A percentile compares a stretch with the other conserved stretches of the same genome.
These are phyloP conservation scores for Euspilapteryx auroguttella DNA, from an alignment of 2,888 invertebrate genomes.

Conservation along the genomic window DNA sequence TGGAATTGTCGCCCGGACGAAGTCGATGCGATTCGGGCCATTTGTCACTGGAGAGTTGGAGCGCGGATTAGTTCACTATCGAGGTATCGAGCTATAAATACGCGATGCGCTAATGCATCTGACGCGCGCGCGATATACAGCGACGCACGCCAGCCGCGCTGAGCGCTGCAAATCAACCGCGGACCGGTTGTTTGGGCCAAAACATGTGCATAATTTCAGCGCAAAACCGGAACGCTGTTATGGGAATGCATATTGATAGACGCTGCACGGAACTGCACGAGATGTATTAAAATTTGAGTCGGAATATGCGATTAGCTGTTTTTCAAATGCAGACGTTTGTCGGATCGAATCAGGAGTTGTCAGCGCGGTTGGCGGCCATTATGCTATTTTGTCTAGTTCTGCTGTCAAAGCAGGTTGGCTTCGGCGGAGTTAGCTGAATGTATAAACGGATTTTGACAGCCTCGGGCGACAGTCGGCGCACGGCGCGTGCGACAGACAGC, in stretches of 20 bases:
- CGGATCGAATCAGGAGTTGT: constrained; percentile 1
- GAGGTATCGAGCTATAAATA: constrained; percentile 4
- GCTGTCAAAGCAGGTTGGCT: too few relatives aligned
- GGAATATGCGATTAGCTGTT: too few relatives aligned
- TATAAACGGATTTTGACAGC: background rate
- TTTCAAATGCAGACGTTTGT: too few relatives aligned
- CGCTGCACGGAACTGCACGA: too few relatives aligned
- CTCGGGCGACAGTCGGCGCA: constrained; percentile 4
- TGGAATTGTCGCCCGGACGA: too few relatives aligned
- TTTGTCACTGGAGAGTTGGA: constrained; percentile 11
- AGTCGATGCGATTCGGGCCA: too few relatives aligned
- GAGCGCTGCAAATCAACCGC: constrained; percentile 7
- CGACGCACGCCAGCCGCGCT: constrained; percentile 9
- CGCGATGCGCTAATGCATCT: constrained; percentile 19
- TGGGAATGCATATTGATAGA: too few relatives aligned
- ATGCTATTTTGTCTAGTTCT: too few relatives aligned
- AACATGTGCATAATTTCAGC: background rate
- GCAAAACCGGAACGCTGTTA: background rate
- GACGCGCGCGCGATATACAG: constrained; percentile 17
- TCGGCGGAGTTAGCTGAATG: too few relatives aligned
- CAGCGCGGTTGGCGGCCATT: too few relatives aligned
- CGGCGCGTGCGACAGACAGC: constrained; percentile 15
- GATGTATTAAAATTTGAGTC: too few relatives aligned
- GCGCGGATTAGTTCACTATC: constrained; percentile 1
- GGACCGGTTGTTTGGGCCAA: background rate